A percentile compares a stretch with the other conserved stretches of the same genome.
Evolutionary conservation across 2,888 invertebrate species (phyloP).

Genomic region (Seira ritae): DNA sequence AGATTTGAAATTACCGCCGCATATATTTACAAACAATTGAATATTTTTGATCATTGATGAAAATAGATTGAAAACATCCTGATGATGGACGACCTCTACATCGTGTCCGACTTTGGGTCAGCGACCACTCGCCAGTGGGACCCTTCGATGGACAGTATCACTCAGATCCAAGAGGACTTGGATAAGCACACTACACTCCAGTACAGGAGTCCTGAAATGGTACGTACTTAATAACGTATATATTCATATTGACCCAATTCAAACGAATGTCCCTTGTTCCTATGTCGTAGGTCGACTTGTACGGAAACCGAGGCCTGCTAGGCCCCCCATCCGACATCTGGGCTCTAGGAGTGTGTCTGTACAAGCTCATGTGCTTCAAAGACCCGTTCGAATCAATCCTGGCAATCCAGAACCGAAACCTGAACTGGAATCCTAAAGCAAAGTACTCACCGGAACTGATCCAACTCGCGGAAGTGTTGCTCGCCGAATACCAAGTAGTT

Average conservation of each 20-base stretch:
- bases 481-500: constrained; percentile 87
- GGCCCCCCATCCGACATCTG: constrained; percentile 93
- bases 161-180: constrained; percentile 88
- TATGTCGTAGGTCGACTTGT: constrained; percentile 17
- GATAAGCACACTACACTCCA: constrained; percentile 92
- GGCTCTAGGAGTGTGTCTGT: constrained; percentile 76
- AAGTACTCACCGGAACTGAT: constrained; percentile 84
- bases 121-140: constrained; percentile 89
- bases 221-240: too few species aligned
- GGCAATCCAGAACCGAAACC: constrained; percentile 91
- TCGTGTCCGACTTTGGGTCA: constrained; percentile 95
- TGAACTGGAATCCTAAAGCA: constrained; percentile 86
- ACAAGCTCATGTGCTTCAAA: constrained; percentile 61
- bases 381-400: constrained; percentile 92
- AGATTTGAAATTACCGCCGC: too few species aligned
- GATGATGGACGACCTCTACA: constrained; percentile 81
- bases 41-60: constrained; percentile 25
- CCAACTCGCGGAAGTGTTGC: constrained; percentile 88
- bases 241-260: constrained; percentile 82
- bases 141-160: constrained; percentile 76
- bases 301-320: constrained; percentile 81
- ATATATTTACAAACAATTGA: not conserved
- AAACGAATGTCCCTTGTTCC: not conserved
- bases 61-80: constrained; percentile 72
- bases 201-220: constrained; percentile 95